A percentile compares a stretch with the other conserved stretches of the same genome.
phyloP scores from a whole-genome alignment of 2,797 vertebrate genomes.

The Scolopax bukidnonensis region DNA sequence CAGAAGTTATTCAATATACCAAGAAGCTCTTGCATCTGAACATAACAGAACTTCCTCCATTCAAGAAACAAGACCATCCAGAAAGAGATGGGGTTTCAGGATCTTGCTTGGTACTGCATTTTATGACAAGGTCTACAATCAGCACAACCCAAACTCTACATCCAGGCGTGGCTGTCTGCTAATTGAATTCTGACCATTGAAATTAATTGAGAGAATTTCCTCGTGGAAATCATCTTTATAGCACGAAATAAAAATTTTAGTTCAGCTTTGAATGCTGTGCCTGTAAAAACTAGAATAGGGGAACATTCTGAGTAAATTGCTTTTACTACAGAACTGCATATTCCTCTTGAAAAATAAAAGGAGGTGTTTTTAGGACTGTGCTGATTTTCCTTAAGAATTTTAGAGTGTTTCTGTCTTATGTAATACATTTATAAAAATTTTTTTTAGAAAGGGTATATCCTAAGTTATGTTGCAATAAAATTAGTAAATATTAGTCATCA shows the following conservation, averaged over 20 bases:
- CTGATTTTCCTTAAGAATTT: neutral
- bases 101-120: neutral
- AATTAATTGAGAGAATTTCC: neutral
- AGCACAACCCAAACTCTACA: neutral
- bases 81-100: neutral
- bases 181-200: neutral
- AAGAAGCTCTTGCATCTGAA: neutral
- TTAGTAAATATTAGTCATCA: neutral
- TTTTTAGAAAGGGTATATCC: neutral
- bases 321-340: neutral
- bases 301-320: neutral
- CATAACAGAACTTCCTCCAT: neutral
- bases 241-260: neutral
- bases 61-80: neutral
- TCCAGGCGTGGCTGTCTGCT: neutral
- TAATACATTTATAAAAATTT: neutral
- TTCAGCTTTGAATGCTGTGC: neutral
- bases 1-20: neutral
- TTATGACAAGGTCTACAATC: neutral
- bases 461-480: neutral
- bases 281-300: neutral
- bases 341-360: neutral
- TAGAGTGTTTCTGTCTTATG: neutral
- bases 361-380: neutral
- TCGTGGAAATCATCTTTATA: neutral